A percentile compares a stretch with the other conserved stretches of the same genome.
Evolutionary conservation across 2,113 vertebrate species (phyloP).

Genomic region (Camarhynchus parvulus): DNA sequence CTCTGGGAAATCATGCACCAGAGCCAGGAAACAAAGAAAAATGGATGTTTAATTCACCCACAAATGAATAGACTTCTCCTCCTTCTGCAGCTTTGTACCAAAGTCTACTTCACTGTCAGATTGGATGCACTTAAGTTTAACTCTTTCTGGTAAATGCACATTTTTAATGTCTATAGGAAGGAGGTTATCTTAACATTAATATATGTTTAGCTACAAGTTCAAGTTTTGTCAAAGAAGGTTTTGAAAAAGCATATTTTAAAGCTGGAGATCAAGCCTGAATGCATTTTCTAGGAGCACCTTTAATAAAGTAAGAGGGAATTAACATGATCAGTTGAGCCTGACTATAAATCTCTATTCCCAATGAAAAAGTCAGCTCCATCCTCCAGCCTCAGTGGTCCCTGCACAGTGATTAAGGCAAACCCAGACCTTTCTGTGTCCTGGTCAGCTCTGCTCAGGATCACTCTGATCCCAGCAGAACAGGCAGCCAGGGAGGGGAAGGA

Average conservation of each 20-base stretch:
- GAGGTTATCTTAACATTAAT: not conserved
- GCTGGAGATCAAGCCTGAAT: not conserved
- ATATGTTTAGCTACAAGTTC: not conserved
- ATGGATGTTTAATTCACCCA: not conserved
- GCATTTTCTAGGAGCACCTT: not conserved
- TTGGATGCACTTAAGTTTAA: not conserved
- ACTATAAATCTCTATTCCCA: not conserved
- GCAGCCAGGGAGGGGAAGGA: not conserved
- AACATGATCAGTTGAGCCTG: rapidly evolving
- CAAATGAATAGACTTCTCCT: not conserved
- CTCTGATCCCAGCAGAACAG: not conserved
- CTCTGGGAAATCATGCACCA: conserved; percentile 26
- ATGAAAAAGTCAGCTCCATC: not conserved
- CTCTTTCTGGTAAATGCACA: not conserved
- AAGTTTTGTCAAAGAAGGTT: not conserved
- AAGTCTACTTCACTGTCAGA: not conserved
- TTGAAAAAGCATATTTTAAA: not conserved
- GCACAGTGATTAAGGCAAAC: not conserved
- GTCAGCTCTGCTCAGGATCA: not conserved
- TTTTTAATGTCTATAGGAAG: not conserved
- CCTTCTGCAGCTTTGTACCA: not conserved
- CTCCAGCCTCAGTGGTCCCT: not conserved
- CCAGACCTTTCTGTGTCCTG: not conserved
- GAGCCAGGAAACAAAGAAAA: conserved; percentile 14
- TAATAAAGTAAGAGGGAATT: not conserved